These are phyloP conservation scores for Muscicapa adusta DNA, from an alignment of 2,113 vertebrate species.

Conservation along the genomic window DNA sequence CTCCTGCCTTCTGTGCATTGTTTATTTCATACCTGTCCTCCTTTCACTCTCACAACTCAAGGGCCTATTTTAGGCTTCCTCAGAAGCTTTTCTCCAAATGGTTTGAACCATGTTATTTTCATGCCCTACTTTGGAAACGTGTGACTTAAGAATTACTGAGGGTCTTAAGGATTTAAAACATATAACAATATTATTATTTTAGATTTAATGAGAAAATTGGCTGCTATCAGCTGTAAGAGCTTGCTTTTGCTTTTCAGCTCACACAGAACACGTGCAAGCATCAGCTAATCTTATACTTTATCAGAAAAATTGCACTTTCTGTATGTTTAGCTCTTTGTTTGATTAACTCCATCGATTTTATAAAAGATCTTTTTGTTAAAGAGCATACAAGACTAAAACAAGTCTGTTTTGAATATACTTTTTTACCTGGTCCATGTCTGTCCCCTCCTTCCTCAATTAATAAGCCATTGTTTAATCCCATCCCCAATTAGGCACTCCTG, in stretches of 20 bases:
- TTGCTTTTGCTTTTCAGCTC: neutral
- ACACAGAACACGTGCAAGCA: neutral
- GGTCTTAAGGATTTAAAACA: neutral
- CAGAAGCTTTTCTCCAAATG: neutral
- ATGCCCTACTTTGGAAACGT: neutral
- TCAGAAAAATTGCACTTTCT: neutral
- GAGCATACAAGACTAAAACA: neutral
- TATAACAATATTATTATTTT: neutral
- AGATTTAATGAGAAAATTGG: neutral
- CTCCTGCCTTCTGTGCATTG: neutral
- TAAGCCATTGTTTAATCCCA: neutral
- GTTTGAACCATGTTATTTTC: neutral
- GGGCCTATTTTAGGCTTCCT: neutral
- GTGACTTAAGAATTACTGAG: neutral
- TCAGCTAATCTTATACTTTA: neutral
- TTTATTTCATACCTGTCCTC: constrained; percentile 44
- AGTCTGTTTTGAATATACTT: neutral
- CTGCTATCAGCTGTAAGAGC: neutral
- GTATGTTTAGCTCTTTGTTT: neutral
- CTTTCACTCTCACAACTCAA: neutral
- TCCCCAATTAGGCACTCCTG: neutral
- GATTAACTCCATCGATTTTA: neutral
- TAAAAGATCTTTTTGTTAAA: neutral
- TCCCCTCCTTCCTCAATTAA: neutral
- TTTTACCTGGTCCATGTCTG: neutral